Evolutionary conservation across 37 sponge, comb jelly and placozoan genomes (phyloP), one percentile per base, ranked within the genome.

Genomic region (Aphrocallistes beatrix): DNA sequence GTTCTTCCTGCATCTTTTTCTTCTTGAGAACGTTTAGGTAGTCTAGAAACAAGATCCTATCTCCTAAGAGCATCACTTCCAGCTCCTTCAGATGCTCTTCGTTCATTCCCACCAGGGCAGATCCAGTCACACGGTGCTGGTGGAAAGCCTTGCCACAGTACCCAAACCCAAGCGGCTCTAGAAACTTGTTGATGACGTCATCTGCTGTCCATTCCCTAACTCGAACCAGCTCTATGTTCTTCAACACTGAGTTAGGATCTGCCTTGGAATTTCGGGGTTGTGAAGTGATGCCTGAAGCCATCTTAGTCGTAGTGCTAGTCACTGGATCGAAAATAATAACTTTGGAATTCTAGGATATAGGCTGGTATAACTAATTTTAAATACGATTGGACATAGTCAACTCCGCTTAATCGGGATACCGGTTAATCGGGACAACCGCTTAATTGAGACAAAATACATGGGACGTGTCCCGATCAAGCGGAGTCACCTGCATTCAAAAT

Each of bases 1-100:
- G 82, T 39, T 94, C 94, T 1, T 87, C 86, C 50, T 94, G 92
- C 84, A 88, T 49, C 88, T 94, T 94, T 84, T 94, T 92, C 81
- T 91, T 91, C 90, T 94, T 94, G 39, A 94, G 89, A 23, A 94
- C 82, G 38, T 86, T 81, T 0, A 94, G 92, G 86, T 88, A 91
- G 50, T 91, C 90, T 89, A 91, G 37, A 50, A 94, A 88, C 36
- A 88, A 10, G 40, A 94, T 86, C 38, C 94, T 51, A 39, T 94
- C 94, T 1, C 94, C 94, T 9, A 94, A 38, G n/a, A 88, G 51
- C 23, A 39, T 34, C n/a, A 81, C 50, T 0, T 90, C 90, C 40
- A 94, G 45, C 87, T 94, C 94, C 82, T 90, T 89, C 84, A 94
- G 38, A 50, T 94, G 94, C 19, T 50, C 39, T 83, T 94, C 75